Percentiles rank a stretch among this genome's conserved stretches.
Evolutionary conservation across 2,113 vertebrate species (phyloP).

Genomic region (Archilochus colubris): DNA sequence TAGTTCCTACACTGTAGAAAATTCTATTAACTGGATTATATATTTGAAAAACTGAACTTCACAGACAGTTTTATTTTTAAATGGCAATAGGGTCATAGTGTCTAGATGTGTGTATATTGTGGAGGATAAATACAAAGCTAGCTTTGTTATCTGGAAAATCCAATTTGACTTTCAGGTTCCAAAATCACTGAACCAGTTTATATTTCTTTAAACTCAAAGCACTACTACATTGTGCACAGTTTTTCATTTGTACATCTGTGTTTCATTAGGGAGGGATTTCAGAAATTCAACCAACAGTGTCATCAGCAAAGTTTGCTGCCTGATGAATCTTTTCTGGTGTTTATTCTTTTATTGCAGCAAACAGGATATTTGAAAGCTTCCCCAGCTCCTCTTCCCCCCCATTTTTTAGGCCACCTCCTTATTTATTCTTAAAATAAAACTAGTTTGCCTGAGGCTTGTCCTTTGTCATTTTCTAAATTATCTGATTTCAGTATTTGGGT

Average conservation of each 20-base stretch:
- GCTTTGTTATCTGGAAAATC: neutral
- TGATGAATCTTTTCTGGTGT: conserved; percentile 55
- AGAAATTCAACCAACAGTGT: conserved; percentile 67
- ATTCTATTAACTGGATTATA: neutral
- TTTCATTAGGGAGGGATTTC: conserved; percentile 78
- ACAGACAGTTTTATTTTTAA: neutral
- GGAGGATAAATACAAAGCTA: neutral
- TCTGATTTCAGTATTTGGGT: neutral
- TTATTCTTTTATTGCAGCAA: conserved; percentile 35
- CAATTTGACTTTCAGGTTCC: neutral
- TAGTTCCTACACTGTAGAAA: neutral
- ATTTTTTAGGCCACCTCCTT: neutral
- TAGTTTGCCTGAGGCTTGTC: neutral
- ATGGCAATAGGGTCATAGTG: neutral
- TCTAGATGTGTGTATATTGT: neutral
- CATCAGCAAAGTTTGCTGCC: conserved; percentile 63
- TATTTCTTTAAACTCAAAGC: neutral
- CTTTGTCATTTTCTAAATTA: neutral
- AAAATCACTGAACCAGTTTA: conserved; percentile 7
- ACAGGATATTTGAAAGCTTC: conserved; percentile 21
- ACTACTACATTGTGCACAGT: conserved; percentile 31
- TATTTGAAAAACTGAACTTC: neutral
- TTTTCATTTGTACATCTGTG: conserved; percentile 78
- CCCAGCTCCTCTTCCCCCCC: too few species aligned
- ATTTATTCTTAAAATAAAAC: neutral